Percentiles rank a stretch among this genome's conserved stretches.
Conservation (phyloP, 1,140 invertebrate genomes). For the Euwallacea fornicatus region DNA sequence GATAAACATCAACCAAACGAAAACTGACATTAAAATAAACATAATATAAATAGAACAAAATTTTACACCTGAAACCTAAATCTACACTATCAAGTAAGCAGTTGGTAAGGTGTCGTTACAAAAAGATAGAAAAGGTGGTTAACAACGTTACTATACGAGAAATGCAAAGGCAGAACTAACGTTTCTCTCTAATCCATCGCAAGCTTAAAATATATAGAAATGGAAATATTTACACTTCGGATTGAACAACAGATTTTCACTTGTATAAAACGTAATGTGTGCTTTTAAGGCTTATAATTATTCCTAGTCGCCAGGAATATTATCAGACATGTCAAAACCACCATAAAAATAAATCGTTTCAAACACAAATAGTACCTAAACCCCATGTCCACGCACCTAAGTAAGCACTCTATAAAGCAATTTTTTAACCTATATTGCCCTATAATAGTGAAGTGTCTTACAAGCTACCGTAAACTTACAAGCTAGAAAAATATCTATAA, state of each 20-base stretch:
- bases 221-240: not conserved
- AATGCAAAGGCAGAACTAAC: not conserved
- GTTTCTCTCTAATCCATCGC: not conserved
- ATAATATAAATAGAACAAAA: slow-evolving; percentile 19
- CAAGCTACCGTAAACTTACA: slow-evolving; percentile 25
- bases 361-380: not conserved
- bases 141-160: not conserved
- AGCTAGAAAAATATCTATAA: slow-evolving; percentile 35
- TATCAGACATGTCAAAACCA: not conserved
- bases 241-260: not conserved
- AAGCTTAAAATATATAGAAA: not conserved
- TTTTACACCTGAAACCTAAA: slow-evolving; percentile 7
- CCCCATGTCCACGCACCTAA: not conserved
- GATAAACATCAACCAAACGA: slow-evolving; percentile 32
- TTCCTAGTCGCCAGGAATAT: not conserved
- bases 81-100: slow-evolving; percentile 21
- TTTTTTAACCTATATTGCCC: slow-evolving; percentile 23
- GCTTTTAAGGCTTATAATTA: not conserved
- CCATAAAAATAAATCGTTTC: not conserved
- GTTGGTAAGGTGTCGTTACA: slow-evolving; percentile 3
- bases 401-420: slow-evolving; percentile 29
- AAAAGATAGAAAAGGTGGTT: not conserved
- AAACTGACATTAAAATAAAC: slow-evolving; percentile 1
- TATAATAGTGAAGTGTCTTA: slow-evolving; percentile 19
- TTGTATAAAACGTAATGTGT: not conserved